A percentile compares a stretch with the other conserved stretches of the same genome.
Evolutionary conservation across 1,140 invertebrate species (phyloP).

Genomic region (Zaprionus ornatus): DNA sequence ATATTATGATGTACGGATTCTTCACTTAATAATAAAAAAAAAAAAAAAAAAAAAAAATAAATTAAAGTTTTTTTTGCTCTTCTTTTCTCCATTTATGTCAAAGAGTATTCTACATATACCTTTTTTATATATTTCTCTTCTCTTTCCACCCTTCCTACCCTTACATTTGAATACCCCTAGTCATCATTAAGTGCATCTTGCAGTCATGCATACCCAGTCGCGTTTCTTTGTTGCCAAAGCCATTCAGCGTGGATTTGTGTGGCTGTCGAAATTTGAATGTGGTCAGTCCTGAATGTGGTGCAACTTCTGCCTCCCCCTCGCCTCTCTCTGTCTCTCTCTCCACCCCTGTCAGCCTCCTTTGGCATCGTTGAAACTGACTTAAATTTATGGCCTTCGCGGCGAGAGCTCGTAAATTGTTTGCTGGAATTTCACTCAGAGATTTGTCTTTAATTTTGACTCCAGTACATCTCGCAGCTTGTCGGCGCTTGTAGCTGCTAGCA

Average conservation of each 20-base stretch:
- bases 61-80: too few species aligned
- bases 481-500: constrained; percentile 24
- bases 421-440: constrained; percentile 55
- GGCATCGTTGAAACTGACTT: constrained; percentile 24
- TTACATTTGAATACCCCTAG: neutral
- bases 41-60: too few species aligned
- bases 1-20: too few species aligned
- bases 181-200: neutral
- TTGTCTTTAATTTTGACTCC: constrained; percentile 50
- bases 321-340: neutral
- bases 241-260: constrained; percentile 43
- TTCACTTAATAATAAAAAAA: too few species aligned
- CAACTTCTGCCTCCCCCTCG: neutral
- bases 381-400: constrained; percentile 69
- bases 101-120: neutral
- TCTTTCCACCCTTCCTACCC: neutral
- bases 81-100: too few species aligned
- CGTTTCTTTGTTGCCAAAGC: constrained; percentile 19
- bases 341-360: neutral
- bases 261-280: constrained; percentile 45
- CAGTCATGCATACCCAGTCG: neutral
- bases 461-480: neutral
- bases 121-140: neutral
- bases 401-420: constrained; percentile 72
- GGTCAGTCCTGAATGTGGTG: constrained; percentile 54